A percentile compares a stretch with the other conserved stretches of the same genome.
Evolutionary conservation across 2,888 invertebrate genomes (phyloP).

Genomic region (Lydus trimaculatus): DNA sequence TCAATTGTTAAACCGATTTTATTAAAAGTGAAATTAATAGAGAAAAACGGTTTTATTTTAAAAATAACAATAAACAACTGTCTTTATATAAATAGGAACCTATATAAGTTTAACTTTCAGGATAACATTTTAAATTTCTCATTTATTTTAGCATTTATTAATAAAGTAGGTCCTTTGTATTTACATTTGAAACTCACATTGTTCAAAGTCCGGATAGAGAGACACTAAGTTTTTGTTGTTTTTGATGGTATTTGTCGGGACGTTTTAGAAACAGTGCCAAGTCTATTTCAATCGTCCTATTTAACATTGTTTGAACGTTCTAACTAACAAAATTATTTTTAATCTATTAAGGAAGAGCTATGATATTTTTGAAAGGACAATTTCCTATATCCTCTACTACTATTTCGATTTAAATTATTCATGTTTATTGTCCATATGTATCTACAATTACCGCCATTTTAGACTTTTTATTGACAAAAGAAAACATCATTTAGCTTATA

Average conservation of each 20-base stretch:
- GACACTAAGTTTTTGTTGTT: constrained; percentile 25
- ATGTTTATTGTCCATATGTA: constrained; percentile 49
- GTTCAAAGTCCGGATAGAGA: constrained; percentile 12
- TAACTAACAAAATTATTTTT: constrained; percentile 54
- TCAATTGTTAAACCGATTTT: neutral
- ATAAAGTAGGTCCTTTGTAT: constrained; percentile 23
- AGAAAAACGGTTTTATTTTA: neutral
- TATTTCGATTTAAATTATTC: constrained; percentile 51
- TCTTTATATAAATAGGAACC: neutral
- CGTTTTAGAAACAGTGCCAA: constrained; percentile 48
- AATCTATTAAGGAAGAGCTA: constrained; percentile 34
- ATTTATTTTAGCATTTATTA: constrained; percentile 25
- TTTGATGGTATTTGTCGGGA: constrained; percentile 29
- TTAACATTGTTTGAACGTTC: constrained; percentile 56
- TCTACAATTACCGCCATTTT: constrained; percentile 51
- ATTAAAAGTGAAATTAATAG: neutral
- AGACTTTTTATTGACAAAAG: constrained; percentile 49
- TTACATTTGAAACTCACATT: constrained; percentile 11
- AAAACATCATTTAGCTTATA: constrained; percentile 45
- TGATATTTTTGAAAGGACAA: constrained; percentile 20
- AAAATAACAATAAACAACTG: too few relatives aligned
- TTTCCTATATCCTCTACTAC: constrained; percentile 37
- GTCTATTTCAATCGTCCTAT: constrained; percentile 57
- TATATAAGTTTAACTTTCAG: neutral
- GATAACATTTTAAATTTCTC: neutral